Conservation (phyloP, 2,888 invertebrate species). For the Xestobium rufovillosum region DNA sequence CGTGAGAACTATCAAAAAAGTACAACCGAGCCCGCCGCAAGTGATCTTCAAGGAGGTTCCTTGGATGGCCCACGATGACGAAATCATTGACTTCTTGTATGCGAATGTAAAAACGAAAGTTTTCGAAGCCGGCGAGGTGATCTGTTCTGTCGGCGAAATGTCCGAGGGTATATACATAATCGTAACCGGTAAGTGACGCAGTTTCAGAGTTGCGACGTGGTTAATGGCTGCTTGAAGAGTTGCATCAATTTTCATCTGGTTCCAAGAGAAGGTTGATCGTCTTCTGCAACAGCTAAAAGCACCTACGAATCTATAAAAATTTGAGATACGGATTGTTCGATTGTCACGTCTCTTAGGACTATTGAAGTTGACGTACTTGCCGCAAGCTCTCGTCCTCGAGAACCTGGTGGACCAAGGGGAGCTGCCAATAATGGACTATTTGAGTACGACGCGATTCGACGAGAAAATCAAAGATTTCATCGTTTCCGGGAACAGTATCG, state of each 20-base stretch:
- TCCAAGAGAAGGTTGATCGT: too few relatives aligned
- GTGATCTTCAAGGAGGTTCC: constrained; percentile 32
- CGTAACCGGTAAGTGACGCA: constrained; percentile 41
- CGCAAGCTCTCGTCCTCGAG: too few relatives aligned
- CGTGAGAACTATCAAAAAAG: constrained; percentile 28
- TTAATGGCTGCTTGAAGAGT: too few relatives aligned
- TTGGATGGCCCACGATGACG: constrained; percentile 25
- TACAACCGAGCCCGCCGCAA: constrained; percentile 48
- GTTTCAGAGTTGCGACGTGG: too few relatives aligned
- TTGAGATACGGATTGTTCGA: too few relatives aligned
- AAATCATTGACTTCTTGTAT: constrained; percentile 10
- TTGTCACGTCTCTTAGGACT: too few relatives aligned
- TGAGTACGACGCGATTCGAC: not conserved
- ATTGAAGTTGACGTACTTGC: too few relatives aligned
- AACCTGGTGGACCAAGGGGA: not conserved
- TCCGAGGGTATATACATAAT: constrained; percentile 44
- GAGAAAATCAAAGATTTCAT: not conserved
- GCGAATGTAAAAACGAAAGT: constrained; percentile 14
- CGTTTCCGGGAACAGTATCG: constrained; percentile 2
- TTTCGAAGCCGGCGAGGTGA: constrained; percentile 19
- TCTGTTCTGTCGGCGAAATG: constrained; percentile 38
- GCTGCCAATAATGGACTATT: constrained; percentile 3
- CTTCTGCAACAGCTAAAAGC: too few relatives aligned
- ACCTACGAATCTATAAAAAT: too few relatives aligned
- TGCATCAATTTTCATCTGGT: too few relatives aligned